These are phyloP conservation scores for Myrmophylax atrothorax DNA, from an alignment of 2,113 vertebrate species.

Conservation along the genomic window DNA sequence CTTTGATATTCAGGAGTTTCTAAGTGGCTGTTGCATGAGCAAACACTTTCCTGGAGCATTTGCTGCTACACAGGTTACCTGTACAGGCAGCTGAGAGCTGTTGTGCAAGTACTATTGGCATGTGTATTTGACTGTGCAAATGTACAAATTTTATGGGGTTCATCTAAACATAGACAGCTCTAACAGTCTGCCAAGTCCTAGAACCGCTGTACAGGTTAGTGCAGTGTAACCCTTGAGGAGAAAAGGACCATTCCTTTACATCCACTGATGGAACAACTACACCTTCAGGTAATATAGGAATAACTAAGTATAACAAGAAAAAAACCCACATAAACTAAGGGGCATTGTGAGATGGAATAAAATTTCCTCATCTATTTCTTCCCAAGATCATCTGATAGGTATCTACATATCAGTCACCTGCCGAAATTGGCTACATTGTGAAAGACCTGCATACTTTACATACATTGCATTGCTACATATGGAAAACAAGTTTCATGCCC, in stretches of 20 bases:
- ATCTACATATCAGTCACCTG: background rate
- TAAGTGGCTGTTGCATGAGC: rapidly evolving
- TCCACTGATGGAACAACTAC: background rate
- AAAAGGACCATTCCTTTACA: background rate
- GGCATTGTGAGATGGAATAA: background rate
- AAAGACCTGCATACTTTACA: conserved; percentile 1
- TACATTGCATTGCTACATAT: background rate
- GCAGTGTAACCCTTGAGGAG: background rate
- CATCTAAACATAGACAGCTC: background rate
- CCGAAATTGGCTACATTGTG: background rate
- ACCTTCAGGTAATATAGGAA: background rate
- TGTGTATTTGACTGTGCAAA: background rate
- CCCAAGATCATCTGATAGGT: background rate
- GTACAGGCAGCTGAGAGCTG: background rate
- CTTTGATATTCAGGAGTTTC: background rate
- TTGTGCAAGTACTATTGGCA: background rate
- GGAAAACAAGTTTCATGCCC: background rate
- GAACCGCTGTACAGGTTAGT: background rate
- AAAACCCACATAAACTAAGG: background rate
- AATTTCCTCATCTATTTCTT: background rate
- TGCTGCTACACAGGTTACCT: background rate
- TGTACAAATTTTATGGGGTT: background rate
- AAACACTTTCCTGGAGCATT: background rate
- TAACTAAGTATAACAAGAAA: background rate
- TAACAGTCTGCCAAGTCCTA: background rate